Conservation (phyloP, 2,888 invertebrate genomes). For the Spicauda simplicius region DNA sequence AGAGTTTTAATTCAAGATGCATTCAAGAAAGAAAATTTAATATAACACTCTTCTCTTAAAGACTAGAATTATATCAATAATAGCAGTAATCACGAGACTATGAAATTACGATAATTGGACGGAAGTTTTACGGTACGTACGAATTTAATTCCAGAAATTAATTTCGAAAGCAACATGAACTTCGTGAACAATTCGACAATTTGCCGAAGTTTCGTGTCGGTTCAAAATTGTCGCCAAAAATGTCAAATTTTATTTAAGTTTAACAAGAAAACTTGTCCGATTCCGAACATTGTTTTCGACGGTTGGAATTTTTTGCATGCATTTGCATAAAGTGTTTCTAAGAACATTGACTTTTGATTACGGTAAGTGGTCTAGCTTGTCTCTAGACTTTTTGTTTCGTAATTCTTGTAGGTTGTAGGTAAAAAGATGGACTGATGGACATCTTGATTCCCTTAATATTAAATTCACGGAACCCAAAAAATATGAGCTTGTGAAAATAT, state of each 20-base stretch:
- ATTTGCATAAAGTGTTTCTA: slow-evolving; percentile 2
- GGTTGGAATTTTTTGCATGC: not conserved
- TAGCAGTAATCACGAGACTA: not conserved
- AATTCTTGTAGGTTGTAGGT: not conserved
- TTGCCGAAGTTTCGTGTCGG: slow-evolving; percentile 14
- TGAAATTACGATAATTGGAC: not conserved
- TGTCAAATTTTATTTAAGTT: slow-evolving; percentile 20
- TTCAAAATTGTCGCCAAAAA: slow-evolving; percentile 17
- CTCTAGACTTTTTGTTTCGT: not conserved
- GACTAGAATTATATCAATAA: too few relatives aligned
- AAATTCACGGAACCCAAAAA: not conserved
- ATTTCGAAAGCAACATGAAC: slow-evolving; percentile 21
- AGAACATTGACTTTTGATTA: slow-evolving; percentile 5
- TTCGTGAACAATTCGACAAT: slow-evolving; percentile 24
- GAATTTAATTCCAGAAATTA: slow-evolving; percentile 16
- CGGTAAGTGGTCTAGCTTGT: not conserved
- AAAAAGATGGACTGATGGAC: not conserved
- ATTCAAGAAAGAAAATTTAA: too few relatives aligned
- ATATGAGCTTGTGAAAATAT: not conserved
- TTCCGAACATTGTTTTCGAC: not conserved
- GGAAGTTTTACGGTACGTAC: slow-evolving; percentile 12
- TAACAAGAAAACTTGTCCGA: slow-evolving; percentile 13
- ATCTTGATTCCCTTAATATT: not conserved
- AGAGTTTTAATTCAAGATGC: too few relatives aligned
- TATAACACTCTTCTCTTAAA: too few relatives aligned